Evolutionary conservation across 2,797 vertebrate genomes (phyloP).

Genomic region (Peromyscus nudipes): DNA sequence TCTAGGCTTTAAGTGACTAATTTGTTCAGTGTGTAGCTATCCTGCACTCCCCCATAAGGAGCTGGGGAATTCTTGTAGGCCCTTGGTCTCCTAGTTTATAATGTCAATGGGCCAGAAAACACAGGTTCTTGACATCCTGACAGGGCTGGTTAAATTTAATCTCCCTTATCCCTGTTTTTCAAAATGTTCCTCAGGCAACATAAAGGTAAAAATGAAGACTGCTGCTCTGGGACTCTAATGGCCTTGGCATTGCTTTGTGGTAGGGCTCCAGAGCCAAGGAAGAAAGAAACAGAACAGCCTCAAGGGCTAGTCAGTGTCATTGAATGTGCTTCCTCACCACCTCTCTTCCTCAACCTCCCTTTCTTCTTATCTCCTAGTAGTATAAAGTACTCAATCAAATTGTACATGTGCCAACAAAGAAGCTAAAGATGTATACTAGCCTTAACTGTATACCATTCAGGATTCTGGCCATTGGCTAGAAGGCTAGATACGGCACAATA

Average conservation of each 20-base stretch:
- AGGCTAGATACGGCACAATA: neutral
- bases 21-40: neutral
- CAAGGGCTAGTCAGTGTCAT: neutral
- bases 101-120: neutral
- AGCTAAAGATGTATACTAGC: neutral
- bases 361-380: neutral
- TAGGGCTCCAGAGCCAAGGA: neutral
- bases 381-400: neutral
- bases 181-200: neutral
- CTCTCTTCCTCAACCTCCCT: neutral
- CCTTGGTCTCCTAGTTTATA: neutral
- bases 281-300: neutral
- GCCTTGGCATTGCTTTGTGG: constrained; percentile 30
- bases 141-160: neutral
- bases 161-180: neutral
- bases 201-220: neutral
- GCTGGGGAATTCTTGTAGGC: neutral
- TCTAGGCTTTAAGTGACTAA: neutral
- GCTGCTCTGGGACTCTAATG: constrained; percentile 34
- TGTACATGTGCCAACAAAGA: too few relatives aligned
- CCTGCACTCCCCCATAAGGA: neutral
- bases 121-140: neutral
- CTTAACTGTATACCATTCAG: too few relatives aligned
- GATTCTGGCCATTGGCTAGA: neutral
- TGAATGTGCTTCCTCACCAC: neutral